These are phyloP conservation scores for Drosophila quinaria DNA, from an alignment of 2,888 invertebrate genomes.

Conservation along the genomic window DNA sequence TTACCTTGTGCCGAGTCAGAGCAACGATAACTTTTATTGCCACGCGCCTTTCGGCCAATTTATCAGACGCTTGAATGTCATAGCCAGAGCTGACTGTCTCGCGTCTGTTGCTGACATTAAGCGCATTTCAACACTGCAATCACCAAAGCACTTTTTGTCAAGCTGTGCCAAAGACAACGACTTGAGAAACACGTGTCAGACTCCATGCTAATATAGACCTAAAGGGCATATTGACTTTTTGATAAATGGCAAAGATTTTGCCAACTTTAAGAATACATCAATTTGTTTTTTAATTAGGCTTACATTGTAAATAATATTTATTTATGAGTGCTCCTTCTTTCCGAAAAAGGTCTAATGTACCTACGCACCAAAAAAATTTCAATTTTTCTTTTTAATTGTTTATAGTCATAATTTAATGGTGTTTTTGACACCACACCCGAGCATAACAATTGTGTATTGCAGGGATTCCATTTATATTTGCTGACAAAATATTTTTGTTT, in stretches of 20 bases:
- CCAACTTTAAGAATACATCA: not conserved
- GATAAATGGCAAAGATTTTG: slow-evolving; percentile 10
- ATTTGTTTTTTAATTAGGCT: not conserved
- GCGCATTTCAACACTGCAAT: slow-evolving; percentile 61
- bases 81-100: slow-evolving; percentile 49
- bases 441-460: slow-evolving; percentile 37
- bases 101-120: slow-evolving; percentile 68
- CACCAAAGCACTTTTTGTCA: slow-evolving; percentile 40
- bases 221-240: slow-evolving; percentile 18
- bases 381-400: slow-evolving; percentile 16
- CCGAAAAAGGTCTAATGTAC: slow-evolving; percentile 54
- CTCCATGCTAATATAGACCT: not conserved
- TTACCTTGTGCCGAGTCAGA: slow-evolving; percentile 59
- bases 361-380: slow-evolving; percentile 26
- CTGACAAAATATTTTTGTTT: slow-evolving; percentile 52
- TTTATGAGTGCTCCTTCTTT: not conserved
- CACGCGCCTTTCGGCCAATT: slow-evolving; percentile 75
- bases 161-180: slow-evolving; percentile 22
- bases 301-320: not conserved
- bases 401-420: slow-evolving; percentile 60
- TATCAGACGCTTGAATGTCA: slow-evolving; percentile 71
- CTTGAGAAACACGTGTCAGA: slow-evolving; percentile 38
- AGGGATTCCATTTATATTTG: slow-evolving; percentile 34
- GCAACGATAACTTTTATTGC: slow-evolving; percentile 60
- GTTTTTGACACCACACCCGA: slow-evolving; percentile 65